Base-by-base conservation (phyloP, 1,140 invertebrate genomes). In the Sarcophaga peregrina region DNA sequence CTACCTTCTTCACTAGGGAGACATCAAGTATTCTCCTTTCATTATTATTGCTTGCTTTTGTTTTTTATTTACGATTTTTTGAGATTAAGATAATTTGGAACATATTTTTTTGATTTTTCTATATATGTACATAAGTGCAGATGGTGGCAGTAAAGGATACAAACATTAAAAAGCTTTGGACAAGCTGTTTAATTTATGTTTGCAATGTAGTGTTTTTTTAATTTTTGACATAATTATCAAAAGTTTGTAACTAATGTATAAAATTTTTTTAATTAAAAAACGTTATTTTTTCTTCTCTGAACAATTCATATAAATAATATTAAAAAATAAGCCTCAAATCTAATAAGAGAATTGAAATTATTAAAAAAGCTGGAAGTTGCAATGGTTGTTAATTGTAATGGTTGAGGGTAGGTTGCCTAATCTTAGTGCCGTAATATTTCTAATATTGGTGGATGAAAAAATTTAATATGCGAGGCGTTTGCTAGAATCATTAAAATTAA, bases 391-490 rank as follows among this genome's bases (percentile, higher is more conserved):
- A 37, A 37, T 37, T 37, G 25, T 37, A 37, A 37, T 20, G 47
- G 75, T 9, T 74, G 73, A 13, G 10, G 37, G 73, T 74, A 50
- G n/a, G n/a, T 76, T 76, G 47, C 45, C 37, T 6, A 17, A 48
- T 50, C 11, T 50, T 50, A 50, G 15, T 20, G 1, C 47, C 62
- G 62, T 72, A 20, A 72, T 25, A 72, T 50, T 50, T 68, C 9
- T 68, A 8, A 20, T 68, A 20, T 68, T 68, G 8, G 62, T 68
- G 8, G 62, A 7, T 58, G 62, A n/a, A 50, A 78, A 78, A 78
- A n/a, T 78, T 78, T 78, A 20, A 78, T 78, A 78, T 78, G 47
- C 75, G 47, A 78, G 75, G 50, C 75, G 75, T 78, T 78, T 78
- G 75, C 50, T 78, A 17, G 20, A 20, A 78, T 50, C 75, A 78